Conservation (phyloP, 2,797 vertebrate genomes). For the Phrynocephalus forsythii region DNA sequence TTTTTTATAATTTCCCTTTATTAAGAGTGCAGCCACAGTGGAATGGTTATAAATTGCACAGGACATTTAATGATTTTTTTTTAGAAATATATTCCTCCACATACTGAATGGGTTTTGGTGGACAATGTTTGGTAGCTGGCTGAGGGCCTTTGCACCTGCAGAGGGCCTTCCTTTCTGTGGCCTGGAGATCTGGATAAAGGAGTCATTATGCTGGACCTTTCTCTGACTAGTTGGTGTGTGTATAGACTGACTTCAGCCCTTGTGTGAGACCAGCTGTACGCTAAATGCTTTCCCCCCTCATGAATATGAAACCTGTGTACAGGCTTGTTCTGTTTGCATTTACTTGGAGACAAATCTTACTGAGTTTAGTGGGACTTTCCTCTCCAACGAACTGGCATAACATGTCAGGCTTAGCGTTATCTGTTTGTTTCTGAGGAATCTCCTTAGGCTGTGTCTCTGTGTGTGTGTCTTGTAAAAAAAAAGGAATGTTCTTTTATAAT, state of each 20-base stretch:
- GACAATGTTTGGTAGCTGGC: neutral
- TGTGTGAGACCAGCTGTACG: conserved; percentile 1
- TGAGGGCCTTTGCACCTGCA: neutral
- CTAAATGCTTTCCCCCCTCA: neutral
- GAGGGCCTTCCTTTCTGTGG: neutral
- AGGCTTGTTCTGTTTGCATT: neutral
- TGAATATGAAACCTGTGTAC: neutral
- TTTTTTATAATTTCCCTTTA: conserved; percentile 49
- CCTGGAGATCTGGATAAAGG: neutral
- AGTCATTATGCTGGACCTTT: neutral
- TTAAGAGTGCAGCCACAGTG: neutral
- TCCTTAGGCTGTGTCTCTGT: too few relatives aligned
- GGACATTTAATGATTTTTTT: neutral
- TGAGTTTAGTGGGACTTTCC: neutral
- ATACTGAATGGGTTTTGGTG: conserved; percentile 28
- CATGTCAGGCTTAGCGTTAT: neutral
- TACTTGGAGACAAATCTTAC: neutral
- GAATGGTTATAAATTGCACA: conserved; percentile 50
- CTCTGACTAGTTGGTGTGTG: neutral
- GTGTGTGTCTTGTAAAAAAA: neutral
- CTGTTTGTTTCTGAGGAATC: neutral
- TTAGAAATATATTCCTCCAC: too few relatives aligned
- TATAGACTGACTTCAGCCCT: neutral
- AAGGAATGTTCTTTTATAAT: neutral
- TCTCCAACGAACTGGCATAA: neutral